phyloP scores from a whole-genome alignment of 2,113 vertebrate species.

The Rutilus rutilus region DNA sequence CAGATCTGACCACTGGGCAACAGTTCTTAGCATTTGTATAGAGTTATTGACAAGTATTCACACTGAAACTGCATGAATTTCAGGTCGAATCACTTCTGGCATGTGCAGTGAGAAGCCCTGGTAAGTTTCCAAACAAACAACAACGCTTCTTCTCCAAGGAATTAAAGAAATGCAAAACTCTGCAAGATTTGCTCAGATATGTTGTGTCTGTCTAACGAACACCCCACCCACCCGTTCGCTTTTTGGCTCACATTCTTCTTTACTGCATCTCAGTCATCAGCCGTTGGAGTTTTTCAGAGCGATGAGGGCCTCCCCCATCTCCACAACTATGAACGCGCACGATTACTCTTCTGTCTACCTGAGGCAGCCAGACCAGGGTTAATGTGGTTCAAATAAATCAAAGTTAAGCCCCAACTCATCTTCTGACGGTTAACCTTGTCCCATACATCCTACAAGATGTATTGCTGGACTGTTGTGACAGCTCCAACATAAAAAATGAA shows the following conservation, averaged over 20 bases:
- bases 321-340: neutral
- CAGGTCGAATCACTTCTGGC: neutral
- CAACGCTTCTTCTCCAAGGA: neutral
- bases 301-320: constrained; percentile 30
- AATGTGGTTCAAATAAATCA: constrained; percentile 31
- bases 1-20: neutral
- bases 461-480: constrained; percentile 24
- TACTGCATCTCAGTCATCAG: constrained; percentile 18
- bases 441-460: constrained; percentile 19
- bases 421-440: constrained; percentile 36
- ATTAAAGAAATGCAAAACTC: constrained; percentile 21
- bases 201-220: neutral
- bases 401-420: constrained; percentile 37
- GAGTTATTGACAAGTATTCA: neutral
- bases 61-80: neutral
- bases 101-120: neutral
- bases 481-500: constrained; percentile 15
- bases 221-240: neutral
- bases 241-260: constrained; percentile 6
- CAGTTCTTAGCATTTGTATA: neutral
- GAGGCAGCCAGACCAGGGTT: constrained; percentile 32
- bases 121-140: constrained; percentile 10
- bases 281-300: neutral
- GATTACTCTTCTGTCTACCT: constrained; percentile 33
- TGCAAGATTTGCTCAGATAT: neutral